Evolutionary conservation across 92 coral and sea anemone genomes (phyloP).

Genomic region (Hydrozoanthus gracilis): DNA sequence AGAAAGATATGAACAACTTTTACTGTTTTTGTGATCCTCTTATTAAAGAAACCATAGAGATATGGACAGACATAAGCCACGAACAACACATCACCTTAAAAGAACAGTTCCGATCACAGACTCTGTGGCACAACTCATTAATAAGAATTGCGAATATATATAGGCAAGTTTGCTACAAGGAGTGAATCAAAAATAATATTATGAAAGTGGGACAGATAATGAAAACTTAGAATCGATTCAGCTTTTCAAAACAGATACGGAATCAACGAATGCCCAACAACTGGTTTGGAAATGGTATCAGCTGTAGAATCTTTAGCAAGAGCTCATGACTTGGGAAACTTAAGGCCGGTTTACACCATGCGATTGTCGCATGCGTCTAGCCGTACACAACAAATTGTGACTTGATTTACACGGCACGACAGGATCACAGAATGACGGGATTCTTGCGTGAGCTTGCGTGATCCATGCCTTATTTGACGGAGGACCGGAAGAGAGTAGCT

Average conservation of each 20-base stretch:
- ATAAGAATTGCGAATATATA: not conserved
- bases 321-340: not conserved
- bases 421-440: not conserved
- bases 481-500: not conserved
- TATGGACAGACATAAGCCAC: slow-evolving; percentile 29
- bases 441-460: not conserved
- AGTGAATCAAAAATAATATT: slow-evolving; percentile 17
- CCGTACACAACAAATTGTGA: slow-evolving; percentile 1
- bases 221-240: not conserved
- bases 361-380: slow-evolving; percentile 16
- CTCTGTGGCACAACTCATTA: slow-evolving; percentile 34
- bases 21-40: not conserved
- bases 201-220: slow-evolving; percentile 36
- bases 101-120: slow-evolving; percentile 28
- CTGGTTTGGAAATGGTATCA: not conserved
- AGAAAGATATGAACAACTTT: not conserved
- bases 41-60: slow-evolving; percentile 1
- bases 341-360: not conserved
- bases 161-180: not conserved
- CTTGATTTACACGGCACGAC: slow-evolving; percentile 3
- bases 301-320: not conserved
- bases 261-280: not conserved
- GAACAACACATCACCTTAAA: slow-evolving; percentile 34
- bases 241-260: not conserved
- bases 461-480: not conserved